phyloP scores from a whole-genome alignment of 2,113 vertebrate genomes.

The Zeus faber region DNA sequence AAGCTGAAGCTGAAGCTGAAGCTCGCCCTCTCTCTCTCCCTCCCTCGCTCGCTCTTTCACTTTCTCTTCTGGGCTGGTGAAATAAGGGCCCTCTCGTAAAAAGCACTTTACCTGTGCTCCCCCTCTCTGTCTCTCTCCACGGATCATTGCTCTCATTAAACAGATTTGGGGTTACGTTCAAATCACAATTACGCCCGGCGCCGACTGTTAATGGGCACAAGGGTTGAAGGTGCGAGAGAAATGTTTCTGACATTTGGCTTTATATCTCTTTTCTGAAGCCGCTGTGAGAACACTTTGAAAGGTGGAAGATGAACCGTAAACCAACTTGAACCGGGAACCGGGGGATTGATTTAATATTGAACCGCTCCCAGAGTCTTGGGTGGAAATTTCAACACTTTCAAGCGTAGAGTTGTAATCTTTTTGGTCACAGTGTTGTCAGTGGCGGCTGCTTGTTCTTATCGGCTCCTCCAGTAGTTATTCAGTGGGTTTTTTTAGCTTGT shows the following conservation, averaged over 20 bases:
- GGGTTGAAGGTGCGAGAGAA: conserved; percentile 66
- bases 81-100: conserved; percentile 71
- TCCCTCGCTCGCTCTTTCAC: conserved; percentile 31
- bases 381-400: too few species aligned
- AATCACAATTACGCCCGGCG: conserved; percentile 68
- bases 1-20: conserved; percentile 67
- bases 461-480: too few species aligned
- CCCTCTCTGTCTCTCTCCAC: conserved; percentile 44
- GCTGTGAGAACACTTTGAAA: conserved; percentile 45
- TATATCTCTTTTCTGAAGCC: conserved; percentile 46
- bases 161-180: conserved; percentile 67
- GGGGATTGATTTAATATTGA: conserved; percentile 51
- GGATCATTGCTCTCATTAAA: conserved; percentile 73
- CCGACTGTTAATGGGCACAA: conserved; percentile 64
- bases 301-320: conserved; percentile 59
- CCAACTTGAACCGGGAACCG: conserved; percentile 41
- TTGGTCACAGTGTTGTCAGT: not conserved
- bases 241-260: conserved; percentile 68
- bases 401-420: conserved; percentile 29
- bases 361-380: too few species aligned
- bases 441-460: conserved; percentile 6
- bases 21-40: conserved; percentile 45
- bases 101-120: conserved; percentile 72
- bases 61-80: conserved; percentile 48
- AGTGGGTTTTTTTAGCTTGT: too few species aligned